Base-by-base conservation (phyloP, 2,888 invertebrate species). In the Diaphora mendica region DNA sequence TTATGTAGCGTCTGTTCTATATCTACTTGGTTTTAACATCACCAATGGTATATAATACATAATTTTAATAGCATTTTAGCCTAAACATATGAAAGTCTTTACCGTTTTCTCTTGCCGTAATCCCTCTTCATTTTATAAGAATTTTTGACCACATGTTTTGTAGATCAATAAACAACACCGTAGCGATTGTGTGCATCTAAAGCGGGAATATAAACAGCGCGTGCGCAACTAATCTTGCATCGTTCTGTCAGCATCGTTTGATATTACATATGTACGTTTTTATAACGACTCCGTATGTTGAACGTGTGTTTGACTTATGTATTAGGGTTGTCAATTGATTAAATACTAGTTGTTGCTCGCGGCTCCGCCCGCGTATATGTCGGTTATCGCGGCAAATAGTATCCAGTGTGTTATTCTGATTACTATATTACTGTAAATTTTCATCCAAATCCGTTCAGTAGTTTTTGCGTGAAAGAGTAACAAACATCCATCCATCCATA, bases 181-280 rank as follows among this genome's bases (percentile, higher is more conserved):
- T 42, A 17, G 30, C 64, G 71, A 72, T 64, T 64, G 71, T 75
- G 65, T 75, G 75, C 70, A 72, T 75, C 72, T 68, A 75, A 66
- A 64, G 65, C 55, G 59, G 72, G 72, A 75, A 70, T 26, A 42
- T 84, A 84, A 82, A 84, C 83, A 81, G 74, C 70, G 76, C 78
- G 76, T 76, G 75, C 83, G 81, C 79, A 76, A 72, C 78, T 84
- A 78, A 83, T 86, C 87, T 87, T 85, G 85, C 81, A 82, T 84
- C 78, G 77, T 74, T 85, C 85, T 73, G 78, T 84, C 84, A 86
- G 78, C 82, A 71, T 64, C 70, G 64, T 72, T 74, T 75, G 72
- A 69, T 62, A 39, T 44, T 70, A 39, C 42, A 42, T 62, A 23
- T 70, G 55, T 62, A 68, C 66, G 72, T 78, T 83, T 82, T 84